Evolutionary conservation across 92 coral and sea anemone genomes (phyloP), one percentile per base, ranked within the genome.

Genomic region (Epizoanthus rinbou): DNA sequence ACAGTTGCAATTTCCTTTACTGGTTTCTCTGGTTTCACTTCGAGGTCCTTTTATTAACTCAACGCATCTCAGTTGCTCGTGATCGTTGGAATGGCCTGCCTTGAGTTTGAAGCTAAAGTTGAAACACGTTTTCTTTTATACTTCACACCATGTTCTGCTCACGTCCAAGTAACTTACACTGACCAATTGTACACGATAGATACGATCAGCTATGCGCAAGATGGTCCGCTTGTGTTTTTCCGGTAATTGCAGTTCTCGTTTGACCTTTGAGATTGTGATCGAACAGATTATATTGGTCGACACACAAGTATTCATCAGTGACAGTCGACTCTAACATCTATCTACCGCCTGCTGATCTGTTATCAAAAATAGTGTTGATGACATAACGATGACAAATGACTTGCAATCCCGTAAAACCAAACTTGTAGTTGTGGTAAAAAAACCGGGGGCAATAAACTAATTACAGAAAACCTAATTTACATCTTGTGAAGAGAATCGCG

Each of bases 231-330:
- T 50, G 63, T 33, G 54, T 31, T 75, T 41, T 50, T 58, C 37
- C 76, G 76, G 76, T 50, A 72, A 45, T 23, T 41, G 35, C 23
- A 60, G 60, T 18, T 75, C 54, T 52, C 6, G 62, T 74, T 74
- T 74, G 80, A 75, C 68, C 81, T 58, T 75, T 17, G 25, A 8
- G 47, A 75, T 5, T 35, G 10, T 57, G 54, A 75, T 75, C 67
- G 8, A 67, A 19, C 4, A 41, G n/a, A 5, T 19, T 72, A 50
- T 50, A 69, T 72, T 75, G 67, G 50, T 64, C 35, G 69, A 18
- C 28, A 66, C 21, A 13, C 5, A 14, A 66, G 37, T 64, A 64
- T 2, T 50, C 3, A 50, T 11, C 54, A 50, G 16, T 50, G 16
- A 15, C 66, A 57, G 31, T 8, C 67, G 18, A 1, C n/a, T 18